These are phyloP conservation scores for Drosophila nr. perissopoda DNA, from an alignment of 2,888 invertebrate genomes.

Conservation along the genomic window DNA sequence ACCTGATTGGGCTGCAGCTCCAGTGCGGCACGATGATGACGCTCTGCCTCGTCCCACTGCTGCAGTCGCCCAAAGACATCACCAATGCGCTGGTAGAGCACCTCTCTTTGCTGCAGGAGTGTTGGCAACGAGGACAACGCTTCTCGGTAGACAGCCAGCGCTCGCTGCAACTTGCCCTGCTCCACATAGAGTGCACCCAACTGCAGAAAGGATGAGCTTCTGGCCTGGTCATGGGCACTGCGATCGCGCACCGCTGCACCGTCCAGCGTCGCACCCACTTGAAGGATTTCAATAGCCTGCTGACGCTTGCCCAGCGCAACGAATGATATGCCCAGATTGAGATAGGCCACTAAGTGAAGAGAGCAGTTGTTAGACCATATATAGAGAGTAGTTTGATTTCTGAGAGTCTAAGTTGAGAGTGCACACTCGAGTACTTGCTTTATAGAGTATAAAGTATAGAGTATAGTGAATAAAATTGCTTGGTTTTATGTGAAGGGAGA, in stretches of 20 bases:
- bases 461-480: neutral
- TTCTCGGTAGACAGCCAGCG: slow-evolving; percentile 93
- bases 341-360: slow-evolving; percentile 89
- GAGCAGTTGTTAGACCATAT: neutral
- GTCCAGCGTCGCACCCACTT: slow-evolving; percentile 93
- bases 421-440: too few species aligned
- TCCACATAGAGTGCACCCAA: slow-evolving; percentile 94
- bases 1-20: slow-evolving; percentile 93
- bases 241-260: slow-evolving; percentile 93
- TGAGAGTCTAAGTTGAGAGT: too few species aligned
- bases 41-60: slow-evolving; percentile 93
- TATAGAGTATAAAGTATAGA: too few species aligned
- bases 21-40: slow-evolving; percentile 94
- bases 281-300: slow-evolving; percentile 93
- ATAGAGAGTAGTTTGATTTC: neutral
- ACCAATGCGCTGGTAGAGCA: slow-evolving; percentile 92
- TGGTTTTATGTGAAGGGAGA: neutral
- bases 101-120: slow-evolving; percentile 88
- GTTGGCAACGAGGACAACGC: slow-evolving; percentile 94
- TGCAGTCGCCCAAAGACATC: slow-evolving; percentile 94
- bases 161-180: slow-evolving; percentile 92
- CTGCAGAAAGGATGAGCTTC: slow-evolving; percentile 95
- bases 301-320: slow-evolving; percentile 93
- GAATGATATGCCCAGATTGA: slow-evolving; percentile 95
- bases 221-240: slow-evolving; percentile 94